Base-by-base conservation (phyloP, 1,140 invertebrate species). In the Coelopa frigida region DNA sequence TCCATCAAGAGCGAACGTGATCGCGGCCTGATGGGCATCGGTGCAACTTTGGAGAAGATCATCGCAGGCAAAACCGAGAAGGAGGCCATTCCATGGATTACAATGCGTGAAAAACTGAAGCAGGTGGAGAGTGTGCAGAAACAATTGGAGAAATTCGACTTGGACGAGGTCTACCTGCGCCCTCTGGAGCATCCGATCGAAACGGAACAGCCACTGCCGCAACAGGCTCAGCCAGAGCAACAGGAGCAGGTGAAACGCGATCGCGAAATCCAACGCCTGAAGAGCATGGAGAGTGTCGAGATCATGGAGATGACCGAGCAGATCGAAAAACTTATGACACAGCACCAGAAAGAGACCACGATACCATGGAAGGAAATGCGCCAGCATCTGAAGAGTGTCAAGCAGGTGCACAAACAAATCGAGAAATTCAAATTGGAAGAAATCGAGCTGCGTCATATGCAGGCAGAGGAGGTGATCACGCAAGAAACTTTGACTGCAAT, bases 361-460 rank as follows among this genome's bases (percentile, higher is more conserved):
- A 63, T 68, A 21, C 65, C 65, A 5, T 68, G 65, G 65, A 63
- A 66, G 44, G 62, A 63, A 43, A 68, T 68, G 65, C 61, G 61
- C 1, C 57, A 68, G 31, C 61, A 68, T 29, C 42, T 68, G 1
- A 68, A 68, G 54, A 64, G 62, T 21, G 65, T 68, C 8, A 52
- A 68, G 33, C 50, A 52, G 21, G 59, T 64, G 4, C 59, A 69
- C 18, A 62, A 68, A 29, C 51, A 61, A 40, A 67, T 68, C 5
- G 61, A 72, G 15, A 68, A 68, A 23, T 66, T 68, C 29, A 68
- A 67, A 50, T 55, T 68, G 7, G 58, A 68, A 44, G 64, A 70
- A 45, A 62, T 70, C 2, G 59, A 66, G 33, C 46, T 67, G 21
- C 58, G 56, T 18, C 60, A 53, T 32, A 26, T 67, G 3, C 51